Evolutionary conservation across 2,888 invertebrate genomes (phyloP), one percentile per base, ranked within the genome.

Genomic region (Tinea semifulvella): DNA sequence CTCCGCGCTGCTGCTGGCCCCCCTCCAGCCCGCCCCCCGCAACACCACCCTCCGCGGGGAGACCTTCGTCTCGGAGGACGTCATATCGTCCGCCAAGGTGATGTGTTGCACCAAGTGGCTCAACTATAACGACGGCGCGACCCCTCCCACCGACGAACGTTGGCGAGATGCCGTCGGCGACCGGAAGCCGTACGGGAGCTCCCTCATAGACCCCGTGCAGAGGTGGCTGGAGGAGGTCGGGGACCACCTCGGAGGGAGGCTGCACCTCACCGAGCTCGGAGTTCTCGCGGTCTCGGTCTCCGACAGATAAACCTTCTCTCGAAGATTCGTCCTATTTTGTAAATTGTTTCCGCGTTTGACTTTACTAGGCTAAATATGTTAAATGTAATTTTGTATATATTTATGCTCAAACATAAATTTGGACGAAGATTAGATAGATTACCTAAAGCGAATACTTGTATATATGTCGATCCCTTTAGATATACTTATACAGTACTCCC

Each of bases 151-250:
- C 10, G 71, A 67, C 48, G 54, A 66, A 43, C 65, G 68, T 68
- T 68, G 71, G 69, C 63, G 65, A 17, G 57, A 53, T 45, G 62
- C 63, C 3, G 60, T 70, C 6, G 58, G 65, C 16, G 52, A 68
- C 40, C 61, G 64, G 55, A 69, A 74, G 71, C 50, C 73, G 50
- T 72, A 72, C 52, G 69, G 65, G 50, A 68, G 68, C 53, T 64
- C 77, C 16, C 55, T 71, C 2, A 61, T 70, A 8, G 58, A 63
- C 45, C 76, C 76, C 2, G 49, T 72, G 66, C 75, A 63, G 52
- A 60, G 73, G 18, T 79, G 77, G 79, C 54, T 77, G 47, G 73
- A 68, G 46, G 57, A 60, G 45, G 50, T 72, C 25, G n/a, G n/a
- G 5, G 56, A 63, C 20, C 58, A 66, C 49, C 67, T 65, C 48